Evolutionary conservation across 2,113 vertebrate species (phyloP).

Genomic region (Phainopepla nitens): DNA sequence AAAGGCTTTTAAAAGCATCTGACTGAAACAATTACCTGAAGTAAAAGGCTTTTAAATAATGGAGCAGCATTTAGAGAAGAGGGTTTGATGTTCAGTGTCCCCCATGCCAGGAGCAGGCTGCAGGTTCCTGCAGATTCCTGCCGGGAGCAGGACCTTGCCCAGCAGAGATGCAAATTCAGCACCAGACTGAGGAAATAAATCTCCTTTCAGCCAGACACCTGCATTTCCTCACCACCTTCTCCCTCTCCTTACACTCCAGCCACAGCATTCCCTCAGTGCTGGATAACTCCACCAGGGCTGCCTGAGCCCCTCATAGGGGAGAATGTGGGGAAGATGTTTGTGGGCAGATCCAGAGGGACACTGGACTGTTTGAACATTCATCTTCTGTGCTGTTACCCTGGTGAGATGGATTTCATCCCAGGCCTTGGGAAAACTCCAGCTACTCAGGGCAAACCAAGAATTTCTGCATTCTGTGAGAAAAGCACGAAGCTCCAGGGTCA

Average conservation of each 20-base stretch:
- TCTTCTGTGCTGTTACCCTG: not conserved
- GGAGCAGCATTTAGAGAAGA: not conserved
- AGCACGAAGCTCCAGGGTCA: not conserved
- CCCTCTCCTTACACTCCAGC: too few species aligned
- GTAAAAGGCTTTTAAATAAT: not conserved
- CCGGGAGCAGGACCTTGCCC: not conserved
- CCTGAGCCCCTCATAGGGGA: accelerated
- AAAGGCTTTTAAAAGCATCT: not conserved
- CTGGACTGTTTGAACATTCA: not conserved
- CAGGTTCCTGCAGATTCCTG: not conserved
- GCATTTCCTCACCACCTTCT: not conserved
- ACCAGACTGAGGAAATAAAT: not conserved
- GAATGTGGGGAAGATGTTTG: not conserved
- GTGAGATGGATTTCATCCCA: not conserved
- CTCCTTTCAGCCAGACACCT: not conserved
- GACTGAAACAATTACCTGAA: not conserved
- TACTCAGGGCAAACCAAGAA: not conserved
- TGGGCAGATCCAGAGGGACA: not conserved
- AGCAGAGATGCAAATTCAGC: not conserved
- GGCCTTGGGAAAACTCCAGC: not conserved
- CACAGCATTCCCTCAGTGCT: too few species aligned
- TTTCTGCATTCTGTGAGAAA: not conserved
- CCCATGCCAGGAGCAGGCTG: not conserved
- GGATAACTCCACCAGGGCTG: not conserved
- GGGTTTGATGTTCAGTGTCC: not conserved